Percentiles rank a stretch among this genome's conserved stretches.
phyloP scores from a whole-genome alignment of 2,113 vertebrate genomes.

The Eurypyga helias region DNA sequence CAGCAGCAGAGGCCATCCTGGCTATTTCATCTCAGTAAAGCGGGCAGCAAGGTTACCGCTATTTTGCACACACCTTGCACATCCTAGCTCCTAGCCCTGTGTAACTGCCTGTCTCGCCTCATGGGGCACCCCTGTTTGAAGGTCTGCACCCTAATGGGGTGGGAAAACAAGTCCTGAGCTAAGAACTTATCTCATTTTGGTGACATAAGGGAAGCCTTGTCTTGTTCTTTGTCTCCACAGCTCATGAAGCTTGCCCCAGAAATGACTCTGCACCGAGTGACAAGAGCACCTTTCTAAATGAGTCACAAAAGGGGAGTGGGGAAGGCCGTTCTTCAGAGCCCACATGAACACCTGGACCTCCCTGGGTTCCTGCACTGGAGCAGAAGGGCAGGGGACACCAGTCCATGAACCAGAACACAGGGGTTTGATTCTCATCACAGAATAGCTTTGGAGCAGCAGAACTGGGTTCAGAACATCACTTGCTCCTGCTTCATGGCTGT shows the following conservation, averaged over 20 bases:
- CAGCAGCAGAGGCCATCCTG: background rate
- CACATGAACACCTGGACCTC: background rate
- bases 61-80: background rate
- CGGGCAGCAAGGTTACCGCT: background rate
- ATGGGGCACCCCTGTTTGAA: background rate
- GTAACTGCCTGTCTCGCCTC: background rate
- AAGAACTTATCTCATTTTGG: background rate
- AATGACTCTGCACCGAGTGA: background rate
- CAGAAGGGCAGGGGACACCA: background rate
- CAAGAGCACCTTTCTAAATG: background rate
- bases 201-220: background rate
- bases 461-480: background rate
- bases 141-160: background rate
- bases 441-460: background rate
- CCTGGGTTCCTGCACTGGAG: background rate
- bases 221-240: background rate
- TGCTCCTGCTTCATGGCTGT: background rate
- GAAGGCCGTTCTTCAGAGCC: background rate
- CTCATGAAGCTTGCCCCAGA: background rate
- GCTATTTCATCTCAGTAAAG: background rate
- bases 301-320: background rate
- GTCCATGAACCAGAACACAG: background rate
- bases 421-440: background rate
- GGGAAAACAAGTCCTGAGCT: background rate
- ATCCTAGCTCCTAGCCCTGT: background rate